Base-by-base conservation (phyloP, 2,888 invertebrate genomes). In the Leptopilina drosophilae region DNA sequence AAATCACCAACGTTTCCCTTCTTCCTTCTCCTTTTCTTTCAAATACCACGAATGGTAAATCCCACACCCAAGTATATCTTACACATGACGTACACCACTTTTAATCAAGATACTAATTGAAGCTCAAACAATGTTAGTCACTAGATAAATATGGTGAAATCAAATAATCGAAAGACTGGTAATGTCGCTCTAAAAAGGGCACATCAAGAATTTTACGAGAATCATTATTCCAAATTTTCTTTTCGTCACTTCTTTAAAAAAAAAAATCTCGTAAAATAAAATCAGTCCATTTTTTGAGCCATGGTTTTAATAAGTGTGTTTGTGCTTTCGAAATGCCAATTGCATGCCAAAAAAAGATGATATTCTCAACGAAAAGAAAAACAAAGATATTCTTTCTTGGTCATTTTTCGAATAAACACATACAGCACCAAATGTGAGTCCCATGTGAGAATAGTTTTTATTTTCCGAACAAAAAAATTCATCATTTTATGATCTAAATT, bases 101-200 rank as follows among this genome's bases (percentile, higher is more conserved):
- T 90, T 88, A 83, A 91, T 91, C 87, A 91, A 91, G 88, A 89
- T 91, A 91, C 91, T 91, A 91, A 89, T 90, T 89, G 88, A 91
- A 91, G 91, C 91, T 91, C 91, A 91, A 91, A 91, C 91, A 91
- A 91, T 91, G 91, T 91, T 91, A 91, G 91, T 91, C 90, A 91
- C 91, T 91, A 91, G 89, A 88, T 91, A 90, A 49, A 91, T n/a
- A n/a, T 91, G 89, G 90, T 91, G 90, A 90, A 89, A 89, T 88
- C 87, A 89, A 89, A 87, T 88, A 90, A 90, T 87, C 88, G 88
- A 90, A 89, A 88, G 87, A 87, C 88, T 86, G 88, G 88, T 89
- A 85, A 49, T 84, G 84, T 86, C 81, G 87, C 87, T 89, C 87
- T 87, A 87, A 33, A 33, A 87, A 88, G 12, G 86, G 85, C 85